Evolutionary conservation across 2,888 invertebrate species (phyloP).

Genomic region (Encarsia formosa): DNA sequence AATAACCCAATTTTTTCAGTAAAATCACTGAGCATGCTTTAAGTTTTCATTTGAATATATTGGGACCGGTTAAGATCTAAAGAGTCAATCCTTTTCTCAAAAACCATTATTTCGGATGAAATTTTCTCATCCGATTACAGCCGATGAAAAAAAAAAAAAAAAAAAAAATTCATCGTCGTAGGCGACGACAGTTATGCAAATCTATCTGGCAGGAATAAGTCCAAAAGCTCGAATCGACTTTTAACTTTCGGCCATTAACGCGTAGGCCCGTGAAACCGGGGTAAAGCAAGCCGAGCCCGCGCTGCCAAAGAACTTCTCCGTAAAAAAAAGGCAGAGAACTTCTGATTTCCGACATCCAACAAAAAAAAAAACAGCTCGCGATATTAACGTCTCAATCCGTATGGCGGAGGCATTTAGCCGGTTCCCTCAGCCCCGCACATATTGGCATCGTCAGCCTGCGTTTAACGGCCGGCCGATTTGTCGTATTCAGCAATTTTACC

Average conservation of each 20-base stretch:
- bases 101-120: too few species aligned
- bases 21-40: too few species aligned
- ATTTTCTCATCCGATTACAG: too few species aligned
- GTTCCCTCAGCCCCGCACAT: slow-evolving; percentile 26
- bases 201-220: too few species aligned
- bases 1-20: too few species aligned
- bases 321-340: background rate
- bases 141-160: too few species aligned
- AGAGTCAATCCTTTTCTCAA: too few species aligned
- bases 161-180: too few species aligned
- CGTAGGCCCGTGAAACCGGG: background rate
- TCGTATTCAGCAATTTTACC: slow-evolving; percentile 31
- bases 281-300: slow-evolving; percentile 1
- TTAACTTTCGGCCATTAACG: slow-evolving; percentile 18
- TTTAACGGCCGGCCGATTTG: slow-evolving; percentile 29
- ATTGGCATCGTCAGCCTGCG: slow-evolving; percentile 38
- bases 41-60: too few species aligned
- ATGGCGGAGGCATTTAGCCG: slow-evolving; percentile 12
- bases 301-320: too few species aligned
- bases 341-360: background rate
- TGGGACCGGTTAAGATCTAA: too few species aligned
- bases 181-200: too few species aligned
- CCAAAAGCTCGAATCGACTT: slow-evolving; percentile 9
- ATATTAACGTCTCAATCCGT: slow-evolving; percentile 23
- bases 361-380: background rate